Conservation (phyloP, 1,140 invertebrate genomes). For the Ganaspis sp. region DNA sequence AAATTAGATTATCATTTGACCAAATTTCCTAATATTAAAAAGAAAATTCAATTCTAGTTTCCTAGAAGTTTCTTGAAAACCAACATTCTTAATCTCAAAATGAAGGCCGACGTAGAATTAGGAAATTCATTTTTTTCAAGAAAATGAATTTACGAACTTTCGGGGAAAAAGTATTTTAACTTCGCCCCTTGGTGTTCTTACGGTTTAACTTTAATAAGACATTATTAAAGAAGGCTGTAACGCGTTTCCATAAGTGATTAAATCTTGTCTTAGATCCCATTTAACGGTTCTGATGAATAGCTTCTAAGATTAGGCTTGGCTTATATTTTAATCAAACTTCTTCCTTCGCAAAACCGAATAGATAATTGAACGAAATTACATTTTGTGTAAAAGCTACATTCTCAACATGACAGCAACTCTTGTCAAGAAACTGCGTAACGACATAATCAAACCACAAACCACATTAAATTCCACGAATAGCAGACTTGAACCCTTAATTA, state of each 20-base stretch:
- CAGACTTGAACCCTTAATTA: no score
- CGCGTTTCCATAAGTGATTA: slow-evolving; percentile 8
- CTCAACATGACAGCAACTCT: background rate
- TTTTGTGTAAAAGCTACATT: background rate
- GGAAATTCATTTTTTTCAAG: background rate
- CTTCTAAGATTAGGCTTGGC: slow-evolving; percentile 21
- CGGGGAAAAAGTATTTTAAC: background rate
- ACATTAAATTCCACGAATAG: no score
- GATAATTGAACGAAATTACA: background rate
- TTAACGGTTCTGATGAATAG: slow-evolving; percentile 23
- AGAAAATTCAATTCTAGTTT: background rate
- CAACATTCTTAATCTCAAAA: background rate
- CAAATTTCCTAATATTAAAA: no score
- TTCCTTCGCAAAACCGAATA: background rate
- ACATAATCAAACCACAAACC: background rate
- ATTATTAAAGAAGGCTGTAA: slow-evolving; percentile 13
- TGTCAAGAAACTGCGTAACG: background rate
- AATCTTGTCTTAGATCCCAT: slow-evolving; percentile 16
- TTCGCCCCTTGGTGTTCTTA: background rate
- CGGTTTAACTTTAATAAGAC: background rate
- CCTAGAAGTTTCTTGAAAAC: background rate
- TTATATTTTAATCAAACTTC: slow-evolving; percentile 25
- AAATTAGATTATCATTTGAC: no score
- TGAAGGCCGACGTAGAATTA: background rate
- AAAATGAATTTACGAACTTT: background rate